Conservation (phyloP, 2,888 invertebrate species). For the Hirtodrosophila confusa region DNA sequence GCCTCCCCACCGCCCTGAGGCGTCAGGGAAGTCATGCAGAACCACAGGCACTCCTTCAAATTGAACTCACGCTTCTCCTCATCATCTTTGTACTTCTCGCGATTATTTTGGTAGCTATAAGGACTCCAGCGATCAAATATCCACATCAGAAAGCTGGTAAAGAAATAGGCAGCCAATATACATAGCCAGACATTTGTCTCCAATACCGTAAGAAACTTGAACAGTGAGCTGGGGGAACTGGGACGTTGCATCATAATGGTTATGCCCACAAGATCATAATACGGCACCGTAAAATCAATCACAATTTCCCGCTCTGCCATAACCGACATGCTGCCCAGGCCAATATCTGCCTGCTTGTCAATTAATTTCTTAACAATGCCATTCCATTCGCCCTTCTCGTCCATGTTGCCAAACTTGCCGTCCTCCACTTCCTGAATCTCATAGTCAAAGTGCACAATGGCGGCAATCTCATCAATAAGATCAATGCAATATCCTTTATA, state of each 20-base stretch:
- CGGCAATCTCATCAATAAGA: slow-evolving; percentile 93
- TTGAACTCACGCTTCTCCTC: slow-evolving; percentile 97
- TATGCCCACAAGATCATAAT: slow-evolving; percentile 98
- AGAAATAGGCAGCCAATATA: slow-evolving; percentile 96
- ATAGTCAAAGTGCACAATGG: slow-evolving; percentile 94
- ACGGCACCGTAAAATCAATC: slow-evolving; percentile 98
- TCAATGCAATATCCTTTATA: slow-evolving; percentile 97
- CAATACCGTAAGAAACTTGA: slow-evolving; percentile 97
- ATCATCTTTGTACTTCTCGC: slow-evolving; percentile 95
- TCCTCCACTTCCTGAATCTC: slow-evolving; percentile 93
- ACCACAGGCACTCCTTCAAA: slow-evolving; percentile 98
- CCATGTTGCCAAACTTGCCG: slow-evolving; percentile 94
- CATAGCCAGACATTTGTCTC: slow-evolving; percentile 99
- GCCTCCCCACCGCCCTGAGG: slow-evolving; percentile 98
- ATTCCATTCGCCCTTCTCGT: slow-evolving; percentile 93
- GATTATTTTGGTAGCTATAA: slow-evolving; percentile 97
- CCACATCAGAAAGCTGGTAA: slow-evolving; percentile 97
- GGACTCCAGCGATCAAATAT: slow-evolving; percentile 98
- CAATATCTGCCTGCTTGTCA: slow-evolving; percentile 96
- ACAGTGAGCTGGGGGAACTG: slow-evolving; percentile 94
- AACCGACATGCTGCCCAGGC: slow-evolving; percentile 95
- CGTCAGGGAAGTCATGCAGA: slow-evolving; percentile 98
- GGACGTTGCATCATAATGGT: slow-evolving; percentile 98
- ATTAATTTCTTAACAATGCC: slow-evolving; percentile 92
- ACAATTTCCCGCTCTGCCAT: slow-evolving; percentile 99